Base-by-base conservation (phyloP, 2,113 vertebrate species). In the Hemiprocne comata region DNA sequence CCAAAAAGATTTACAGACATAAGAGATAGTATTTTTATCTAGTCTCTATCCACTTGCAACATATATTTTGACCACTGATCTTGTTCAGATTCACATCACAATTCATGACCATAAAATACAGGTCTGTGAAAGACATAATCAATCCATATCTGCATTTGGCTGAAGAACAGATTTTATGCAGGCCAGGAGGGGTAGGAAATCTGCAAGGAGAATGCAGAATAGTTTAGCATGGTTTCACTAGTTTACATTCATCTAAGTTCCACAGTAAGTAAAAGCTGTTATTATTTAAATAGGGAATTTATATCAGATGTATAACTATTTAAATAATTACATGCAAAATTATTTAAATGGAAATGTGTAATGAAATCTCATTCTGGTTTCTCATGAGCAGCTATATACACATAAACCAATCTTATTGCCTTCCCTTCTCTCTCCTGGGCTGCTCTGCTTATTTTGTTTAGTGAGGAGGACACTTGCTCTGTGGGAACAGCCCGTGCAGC, bases 221-320 rank as follows among this genome's bases (percentile, higher is more conserved):
- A 67, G 89, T 57, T 92, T 58, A 92, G 81, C 65, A n/a, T 69
- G 24, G 10, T 77, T 89, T 90, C 54, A 65, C 58, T 62, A 57
- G 70, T 76, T 97, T 82, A 25, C n/a, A 91, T 87, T 96, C 70
- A n/a, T 89, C 65, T 53, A 75, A 89, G 67, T 50, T 79, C 48
- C 53, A 57, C 50, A 69, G 34, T 67, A 72, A 86, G 61, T 64
- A 89, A 85, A 90, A 94, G 76, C 76, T 75, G 44, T 89, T 92
- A 75, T 92, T 93, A 84, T 92, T 94, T 72, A 87, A 93, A 94
- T 85, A 82, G 74, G 4, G 25, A 26, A 31, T 76, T 93, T 85
- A 57, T 87, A 78, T 61, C 58, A 83, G 62, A 76, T 85, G 58
- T 19, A 36, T 90, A 91, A 94, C 93, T 87, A 82, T 89, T 85